Base-by-base conservation (phyloP, 2,113 vertebrate species). In the Oophaga pumilio region DNA sequence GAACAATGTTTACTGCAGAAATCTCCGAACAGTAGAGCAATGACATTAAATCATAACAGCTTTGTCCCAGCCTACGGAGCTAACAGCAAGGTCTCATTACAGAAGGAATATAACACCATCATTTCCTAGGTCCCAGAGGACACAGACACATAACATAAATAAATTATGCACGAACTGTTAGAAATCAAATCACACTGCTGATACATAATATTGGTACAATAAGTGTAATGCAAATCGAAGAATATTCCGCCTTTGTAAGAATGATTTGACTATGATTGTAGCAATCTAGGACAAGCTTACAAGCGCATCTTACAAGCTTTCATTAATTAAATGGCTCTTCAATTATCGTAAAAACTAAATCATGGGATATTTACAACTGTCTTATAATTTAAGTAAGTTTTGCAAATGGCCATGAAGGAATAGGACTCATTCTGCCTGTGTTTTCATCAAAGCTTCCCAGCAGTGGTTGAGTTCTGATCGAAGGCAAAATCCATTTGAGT, bases 401-500 rank as follows among this genome's bases (percentile, higher is more conserved):
- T 85, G 87, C 60, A 89, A 90, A 91, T 90, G 53, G 57, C 90
- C 62, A 71, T 0, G 0, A 69, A 89, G 49, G 33, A 86, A 82
- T 86, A 85, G 22, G 84, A 89, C 56, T 91, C 89, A 53, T 24
- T 43, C 79, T 89, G 86, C 85, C 76, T 90, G 88, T 84, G 88
- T 92, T 90, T 57, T 79, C 82, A 90, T 89, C 87, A 81, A 91
- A 92, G 89, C 82, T 89, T 87, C 62, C 89, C 89, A 89, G 89
- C 87, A 92, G 79, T 88, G 79, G 84, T 84, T 92, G 89, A 90
- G 90, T 91, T 89, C 77, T 91, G 82, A 90, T 28, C 89, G 82
- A 89, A 89, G 90, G 66, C 78, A 90, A 92, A 94, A 92, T 91
- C 89, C 86, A 86, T 91, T 89, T 89, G 80, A 76, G 82, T 92